Evolutionary conservation across 2,113 vertebrate genomes (phyloP).

Genomic region (Corydoras sp.): DNA sequence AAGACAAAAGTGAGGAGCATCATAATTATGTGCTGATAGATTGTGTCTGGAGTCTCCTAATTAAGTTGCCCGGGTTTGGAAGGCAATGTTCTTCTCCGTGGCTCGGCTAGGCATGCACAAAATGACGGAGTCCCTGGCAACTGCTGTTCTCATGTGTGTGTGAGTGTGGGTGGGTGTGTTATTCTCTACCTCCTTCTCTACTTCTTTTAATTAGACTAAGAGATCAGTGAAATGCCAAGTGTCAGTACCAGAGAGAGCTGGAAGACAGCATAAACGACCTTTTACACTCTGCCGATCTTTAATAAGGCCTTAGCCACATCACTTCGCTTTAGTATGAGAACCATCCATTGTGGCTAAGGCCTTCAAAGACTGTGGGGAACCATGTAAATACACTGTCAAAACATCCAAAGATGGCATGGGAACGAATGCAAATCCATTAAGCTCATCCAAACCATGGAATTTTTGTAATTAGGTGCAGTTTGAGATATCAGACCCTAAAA

Average conservation of each 20-base stretch:
- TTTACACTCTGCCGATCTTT: constrained; percentile 46
- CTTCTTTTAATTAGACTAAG: constrained; percentile 47
- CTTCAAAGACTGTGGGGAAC: background rate
- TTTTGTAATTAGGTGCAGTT: too few relatives aligned
- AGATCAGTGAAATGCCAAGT: constrained; percentile 50
- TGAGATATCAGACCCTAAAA: too few relatives aligned
- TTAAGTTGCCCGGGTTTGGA: constrained; percentile 30
- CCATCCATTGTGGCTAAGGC: constrained; percentile 12
- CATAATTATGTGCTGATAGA: constrained; percentile 32
- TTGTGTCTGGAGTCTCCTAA: constrained; percentile 31
- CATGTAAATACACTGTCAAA: constrained; percentile 4
- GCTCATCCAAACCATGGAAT: too few relatives aligned
- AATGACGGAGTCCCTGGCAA: constrained; percentile 40
- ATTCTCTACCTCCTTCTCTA: constrained; percentile 28
- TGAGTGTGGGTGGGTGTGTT: constrained; percentile 18
- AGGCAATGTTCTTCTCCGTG: constrained; percentile 31
- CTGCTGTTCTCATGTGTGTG: constrained; percentile 28
- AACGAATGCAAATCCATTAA: background rate
- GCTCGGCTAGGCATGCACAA: constrained; percentile 32
- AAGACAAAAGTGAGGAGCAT: constrained; percentile 34
- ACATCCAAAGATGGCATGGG: background rate
- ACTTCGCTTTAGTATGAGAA: constrained; percentile 6
- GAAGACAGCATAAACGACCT: constrained; percentile 45
- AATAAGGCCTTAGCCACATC: constrained; percentile 40
- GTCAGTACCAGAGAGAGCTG: constrained; percentile 44